Conservation (phyloP, 2,888 invertebrate species). For the Allygus modestus region DNA sequence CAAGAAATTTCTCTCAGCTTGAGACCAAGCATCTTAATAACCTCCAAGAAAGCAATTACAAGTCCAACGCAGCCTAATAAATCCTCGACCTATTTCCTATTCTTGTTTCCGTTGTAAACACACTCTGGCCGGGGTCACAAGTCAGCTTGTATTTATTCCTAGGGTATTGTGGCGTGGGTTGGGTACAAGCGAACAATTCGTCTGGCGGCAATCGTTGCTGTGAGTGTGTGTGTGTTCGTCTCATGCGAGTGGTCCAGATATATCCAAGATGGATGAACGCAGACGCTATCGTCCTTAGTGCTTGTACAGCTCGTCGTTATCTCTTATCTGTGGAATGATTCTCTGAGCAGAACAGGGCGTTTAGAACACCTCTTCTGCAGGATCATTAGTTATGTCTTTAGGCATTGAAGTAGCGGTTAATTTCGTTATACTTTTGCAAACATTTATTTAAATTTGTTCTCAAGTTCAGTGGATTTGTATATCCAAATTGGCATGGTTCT, state of each 20-base stretch:
- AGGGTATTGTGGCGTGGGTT: slow-evolving; percentile 12
- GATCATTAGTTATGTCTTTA: too few relatives aligned
- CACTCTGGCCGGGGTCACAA: slow-evolving; percentile 5
- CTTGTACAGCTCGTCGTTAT: neutral
- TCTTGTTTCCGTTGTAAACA: slow-evolving; percentile 7
- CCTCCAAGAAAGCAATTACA: neutral
- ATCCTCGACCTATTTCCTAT: neutral
- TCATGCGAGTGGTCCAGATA: neutral
- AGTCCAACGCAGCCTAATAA: neutral
- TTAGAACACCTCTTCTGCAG: neutral
- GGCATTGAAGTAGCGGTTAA: too few relatives aligned
- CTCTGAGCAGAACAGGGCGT: neutral
- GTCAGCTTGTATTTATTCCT: slow-evolving; percentile 8
- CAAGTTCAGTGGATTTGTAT: too few relatives aligned
- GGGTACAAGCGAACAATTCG: slow-evolving; percentile 3
- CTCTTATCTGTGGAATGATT: slow-evolving; percentile 16
- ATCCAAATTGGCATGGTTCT: too few relatives aligned
- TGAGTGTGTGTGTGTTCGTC: neutral
- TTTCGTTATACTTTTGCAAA: too few relatives aligned
- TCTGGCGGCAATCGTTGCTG: slow-evolving; percentile 4
- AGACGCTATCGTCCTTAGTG: slow-evolving; percentile 9
- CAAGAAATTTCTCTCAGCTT: slow-evolving; percentile 17
- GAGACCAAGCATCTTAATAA: slow-evolving; percentile 10
- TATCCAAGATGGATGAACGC: slow-evolving; percentile 5
- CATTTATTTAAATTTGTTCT: too few relatives aligned